Base-by-base conservation (phyloP, 1,140 invertebrate genomes). In the Mya arenaria region DNA sequence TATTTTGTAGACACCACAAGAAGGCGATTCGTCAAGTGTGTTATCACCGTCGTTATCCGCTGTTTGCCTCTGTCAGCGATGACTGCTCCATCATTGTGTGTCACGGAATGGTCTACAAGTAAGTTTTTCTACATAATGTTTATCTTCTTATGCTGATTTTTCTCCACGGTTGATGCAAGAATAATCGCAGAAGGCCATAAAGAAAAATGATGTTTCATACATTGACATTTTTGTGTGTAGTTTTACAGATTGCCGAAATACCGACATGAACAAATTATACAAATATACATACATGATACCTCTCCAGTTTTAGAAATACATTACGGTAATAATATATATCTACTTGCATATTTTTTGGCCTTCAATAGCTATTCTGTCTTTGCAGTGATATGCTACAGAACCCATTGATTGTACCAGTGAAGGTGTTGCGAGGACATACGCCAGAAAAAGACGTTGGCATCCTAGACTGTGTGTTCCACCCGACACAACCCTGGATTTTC, bases 41-140 rank as follows among this genome's bases (percentile, higher is more conserved):
- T 56, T 99, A 96, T 94, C 99, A 99, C 93, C 96, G 95, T 87
- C 94, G 96, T 58, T 99, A 99, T 95, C 99, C 99, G 60, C 94
- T 99, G 32, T 99, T 99, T 94, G 98, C 98, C 25, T 98, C 98
- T 1, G 97, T 96, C 34, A 97, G 97, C 65, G 98, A 99, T 94
- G 98, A 99, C 94, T 95, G 95, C 83, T 95, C 96, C 84, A 94
- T 99, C 55, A 98, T 99, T 88, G 95, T 99, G 25, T 98, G 96
- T 69, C 99, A 99, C 94, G 98, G 98, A 89, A 99, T 98, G 96
- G 98, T 99, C 69, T 99, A 99, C 93, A 98, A 98, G 97, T 98
- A 94, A 95, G 95, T 95, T 17, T 37, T 23, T 56, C 28, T 56
- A 44, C 23, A 28, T 13, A 13, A 4, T n/a, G n/a, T n/a, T n/a